Evolutionary conservation across 2,797 vertebrate genomes (phyloP), one percentile per base, ranked within the genome.

Genomic region (Lithobates sylvaticus): DNA sequence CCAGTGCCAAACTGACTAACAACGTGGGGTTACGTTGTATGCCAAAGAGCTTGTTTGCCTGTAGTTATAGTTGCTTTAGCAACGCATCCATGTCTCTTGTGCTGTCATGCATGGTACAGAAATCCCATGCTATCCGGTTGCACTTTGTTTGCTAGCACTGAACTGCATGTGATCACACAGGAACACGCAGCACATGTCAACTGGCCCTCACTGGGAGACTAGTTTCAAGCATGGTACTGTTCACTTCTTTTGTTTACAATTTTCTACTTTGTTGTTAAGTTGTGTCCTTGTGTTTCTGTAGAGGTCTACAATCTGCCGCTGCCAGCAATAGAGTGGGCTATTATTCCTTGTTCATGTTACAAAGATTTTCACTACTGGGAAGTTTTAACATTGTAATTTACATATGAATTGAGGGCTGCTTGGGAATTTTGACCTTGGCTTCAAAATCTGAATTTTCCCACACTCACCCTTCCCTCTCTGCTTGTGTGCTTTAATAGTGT

Each of bases 321-420:
- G 54, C 54, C 21, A 23, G 54, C 54, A 23, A 9, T 61, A 61
- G 54, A 18, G n/a, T 61, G 8, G 21, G 54, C 21, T 61, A 61
- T 61, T 61, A 61, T 54, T 54, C 50, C 54, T 61, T n/a, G 54
- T 61, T 61, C 21, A n/a, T 61, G 54, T 61, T 18, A 23, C 54
- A 61, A 61, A 61, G 54, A 61, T 61, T 61, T 61, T 61, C 54
- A 29, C 65, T 29, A 67, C 9, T n/a, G 27, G 65, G 61, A 65
- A 65, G 65, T 29, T 27, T 23, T 47, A 80, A 50, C 27, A 9
- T 50, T 76, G 64, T 16, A 8, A 61, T 61, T 77, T 77, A 29
- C 32, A 61, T 61, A 61, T 67, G 65, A 67, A 77, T 77, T 18
- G 34, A 64, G 75, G 27, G 18, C 29, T 77, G 15, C 50, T 77